phyloP scores from a whole-genome alignment of 1,140 invertebrate species.

The Tetramorium parvispinum region DNA sequence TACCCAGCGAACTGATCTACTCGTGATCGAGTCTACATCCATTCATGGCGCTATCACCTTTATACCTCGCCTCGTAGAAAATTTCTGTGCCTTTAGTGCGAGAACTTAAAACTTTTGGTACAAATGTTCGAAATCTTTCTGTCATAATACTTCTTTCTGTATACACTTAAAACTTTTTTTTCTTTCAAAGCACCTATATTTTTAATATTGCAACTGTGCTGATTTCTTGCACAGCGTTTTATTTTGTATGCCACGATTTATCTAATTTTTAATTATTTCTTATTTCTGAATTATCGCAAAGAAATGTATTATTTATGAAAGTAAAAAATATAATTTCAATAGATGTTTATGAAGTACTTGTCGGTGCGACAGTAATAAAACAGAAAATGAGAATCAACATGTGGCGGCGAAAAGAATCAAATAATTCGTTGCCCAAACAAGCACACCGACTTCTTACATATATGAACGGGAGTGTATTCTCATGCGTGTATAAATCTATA shows the following conservation, averaged over 20 bases:
- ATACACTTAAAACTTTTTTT: not conserved
- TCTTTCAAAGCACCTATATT: not conserved
- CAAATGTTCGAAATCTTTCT: not conserved
- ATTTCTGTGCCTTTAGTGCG: not conserved
- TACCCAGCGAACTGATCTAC: conserved; percentile 4
- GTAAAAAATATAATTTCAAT: not conserved
- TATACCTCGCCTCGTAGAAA: not conserved
- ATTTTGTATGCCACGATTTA: not conserved
- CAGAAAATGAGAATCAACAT: not conserved
- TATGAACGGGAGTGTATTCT: not conserved
- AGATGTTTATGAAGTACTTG: not conserved
- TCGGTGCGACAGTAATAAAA: not conserved
- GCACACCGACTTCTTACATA: not conserved
- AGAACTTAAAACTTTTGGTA: not conserved
- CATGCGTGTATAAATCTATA: conserved; percentile 31
- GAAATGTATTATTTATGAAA: conserved; percentile 10
- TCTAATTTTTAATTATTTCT: not conserved
- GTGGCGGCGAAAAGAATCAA: not conserved
- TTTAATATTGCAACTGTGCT: not conserved
- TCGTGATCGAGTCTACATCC: not conserved
- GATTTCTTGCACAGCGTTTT: not conserved
- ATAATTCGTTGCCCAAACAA: not conserved
- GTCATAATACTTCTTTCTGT: not conserved
- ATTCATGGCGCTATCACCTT: conserved; percentile 7
- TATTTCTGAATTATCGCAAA: not conserved